Evolutionary conservation across 2,113 vertebrate species (phyloP).

Genomic region (Pelvicachromis taeniatus): DNA sequence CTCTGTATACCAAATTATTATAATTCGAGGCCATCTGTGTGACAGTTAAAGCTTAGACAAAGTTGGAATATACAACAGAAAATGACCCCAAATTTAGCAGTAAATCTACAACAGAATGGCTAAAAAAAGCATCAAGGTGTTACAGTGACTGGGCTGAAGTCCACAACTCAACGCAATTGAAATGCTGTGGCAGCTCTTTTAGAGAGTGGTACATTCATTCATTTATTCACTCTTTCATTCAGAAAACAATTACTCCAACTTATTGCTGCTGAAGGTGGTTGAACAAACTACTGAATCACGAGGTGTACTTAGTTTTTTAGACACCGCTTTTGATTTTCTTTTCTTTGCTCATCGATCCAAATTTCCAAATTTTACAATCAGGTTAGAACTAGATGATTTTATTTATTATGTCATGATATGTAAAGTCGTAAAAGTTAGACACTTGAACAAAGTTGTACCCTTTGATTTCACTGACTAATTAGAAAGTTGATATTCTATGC

Average conservation of each 20-base stretch:
- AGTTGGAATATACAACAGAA: not conserved
- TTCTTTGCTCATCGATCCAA: not conserved
- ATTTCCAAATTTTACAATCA: not conserved
- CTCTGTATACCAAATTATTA: not conserved
- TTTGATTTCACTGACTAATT: not conserved
- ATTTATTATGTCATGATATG: not conserved
- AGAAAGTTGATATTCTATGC: not conserved
- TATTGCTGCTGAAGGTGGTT: not conserved
- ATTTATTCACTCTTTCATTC: not conserved
- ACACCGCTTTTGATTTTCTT: not conserved
- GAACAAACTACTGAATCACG: not conserved
- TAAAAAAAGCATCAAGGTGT: not conserved
- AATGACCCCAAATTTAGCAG: not conserved
- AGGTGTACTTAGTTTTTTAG: not conserved
- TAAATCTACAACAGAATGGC: not conserved
- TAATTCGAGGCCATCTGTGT: not conserved
- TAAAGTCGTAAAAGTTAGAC: not conserved
- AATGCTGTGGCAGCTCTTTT: not conserved
- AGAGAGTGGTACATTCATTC: not conserved
- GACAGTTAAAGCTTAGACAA: not conserved
- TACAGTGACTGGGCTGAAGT: not conserved
- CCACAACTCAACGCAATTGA: not conserved
- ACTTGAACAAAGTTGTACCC: not conserved
- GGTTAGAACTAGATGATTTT: not conserved
- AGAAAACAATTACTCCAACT: not conserved